Conservation (phyloP, 2,113 vertebrate species). For the Silurus asotus region DNA sequence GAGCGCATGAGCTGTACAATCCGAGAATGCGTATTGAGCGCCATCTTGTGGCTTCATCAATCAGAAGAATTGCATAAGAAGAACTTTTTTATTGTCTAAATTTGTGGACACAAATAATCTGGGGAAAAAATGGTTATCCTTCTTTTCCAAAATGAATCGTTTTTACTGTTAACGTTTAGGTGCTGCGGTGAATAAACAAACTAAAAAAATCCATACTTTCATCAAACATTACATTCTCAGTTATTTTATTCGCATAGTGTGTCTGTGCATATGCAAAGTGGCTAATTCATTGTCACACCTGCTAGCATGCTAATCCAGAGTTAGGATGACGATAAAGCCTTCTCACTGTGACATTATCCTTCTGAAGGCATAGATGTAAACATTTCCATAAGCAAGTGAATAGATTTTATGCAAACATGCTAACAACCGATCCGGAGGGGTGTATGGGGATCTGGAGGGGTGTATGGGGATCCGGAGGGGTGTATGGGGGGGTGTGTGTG, state of each 20-base stretch:
- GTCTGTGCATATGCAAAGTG: not conserved
- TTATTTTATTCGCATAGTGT: not conserved
- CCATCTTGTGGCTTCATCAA: conserved; percentile 8
- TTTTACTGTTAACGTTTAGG: not conserved
- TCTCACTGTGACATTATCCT: not conserved
- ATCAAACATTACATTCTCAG: not conserved
- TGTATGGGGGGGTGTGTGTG: not conserved
- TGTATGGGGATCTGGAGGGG: not conserved
- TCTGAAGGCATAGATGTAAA: not conserved
- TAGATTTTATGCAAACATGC: not conserved
- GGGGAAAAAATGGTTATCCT: too few species aligned
- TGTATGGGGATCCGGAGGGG: too few species aligned
- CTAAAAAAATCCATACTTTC: not conserved
- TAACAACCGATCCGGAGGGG: not conserved
- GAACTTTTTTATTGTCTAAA: too few species aligned
- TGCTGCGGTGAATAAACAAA: not conserved
- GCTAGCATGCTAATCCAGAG: not conserved
- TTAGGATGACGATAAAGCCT: not conserved
- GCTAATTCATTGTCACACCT: not conserved
- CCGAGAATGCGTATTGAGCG: not conserved
- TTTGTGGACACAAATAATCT: not conserved
- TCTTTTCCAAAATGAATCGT: too few species aligned
- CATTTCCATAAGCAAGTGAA: not conserved
- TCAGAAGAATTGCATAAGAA: not conserved
- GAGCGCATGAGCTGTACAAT: too few species aligned